These are phyloP conservation scores for Mythimna ferrago DNA, from an alignment of 2,888 invertebrate genomes.

Conservation along the genomic window DNA sequence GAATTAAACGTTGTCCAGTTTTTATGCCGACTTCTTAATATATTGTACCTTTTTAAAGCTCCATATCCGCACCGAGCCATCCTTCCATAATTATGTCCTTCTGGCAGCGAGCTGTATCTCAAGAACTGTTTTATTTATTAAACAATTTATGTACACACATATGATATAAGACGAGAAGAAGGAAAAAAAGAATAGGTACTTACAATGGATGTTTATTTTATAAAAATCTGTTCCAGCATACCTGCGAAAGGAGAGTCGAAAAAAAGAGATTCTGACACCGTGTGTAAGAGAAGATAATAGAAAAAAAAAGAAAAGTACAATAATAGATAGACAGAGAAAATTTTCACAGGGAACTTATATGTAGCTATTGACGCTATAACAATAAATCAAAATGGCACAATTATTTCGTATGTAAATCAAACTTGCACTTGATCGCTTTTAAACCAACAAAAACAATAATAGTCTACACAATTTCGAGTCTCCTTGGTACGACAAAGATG, in stretches of 20 bases:
- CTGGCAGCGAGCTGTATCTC: not conserved
- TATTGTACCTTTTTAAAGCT: not conserved
- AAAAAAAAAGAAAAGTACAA: too few species aligned
- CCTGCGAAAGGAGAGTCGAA: too few species aligned
- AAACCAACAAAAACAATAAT: not conserved
- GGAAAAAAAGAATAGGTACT: too few species aligned
- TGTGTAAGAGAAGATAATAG: too few species aligned
- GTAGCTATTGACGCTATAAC: not conserved
- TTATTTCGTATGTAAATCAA: not conserved
- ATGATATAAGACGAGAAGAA: too few species aligned
- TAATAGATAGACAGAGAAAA: not conserved
- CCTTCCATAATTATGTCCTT: not conserved
- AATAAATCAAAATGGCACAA: not conserved
- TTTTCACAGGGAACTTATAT: not conserved
- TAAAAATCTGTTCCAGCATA: too few species aligned
- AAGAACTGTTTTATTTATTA: not conserved
- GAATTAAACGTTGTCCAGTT: not conserved
- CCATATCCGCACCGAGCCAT: not conserved
- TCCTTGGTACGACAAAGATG: slow-evolving; percentile 7
- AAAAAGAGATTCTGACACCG: too few species aligned
- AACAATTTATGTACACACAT: too few species aligned
- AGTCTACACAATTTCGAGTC: slow-evolving; percentile 10
- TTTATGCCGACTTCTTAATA: not conserved
- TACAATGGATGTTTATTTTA: too few species aligned
- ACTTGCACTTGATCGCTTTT: not conserved